These are phyloP conservation scores for Platysteira castanea DNA, from an alignment of 2,113 vertebrate species.

Conservation along the genomic window DNA sequence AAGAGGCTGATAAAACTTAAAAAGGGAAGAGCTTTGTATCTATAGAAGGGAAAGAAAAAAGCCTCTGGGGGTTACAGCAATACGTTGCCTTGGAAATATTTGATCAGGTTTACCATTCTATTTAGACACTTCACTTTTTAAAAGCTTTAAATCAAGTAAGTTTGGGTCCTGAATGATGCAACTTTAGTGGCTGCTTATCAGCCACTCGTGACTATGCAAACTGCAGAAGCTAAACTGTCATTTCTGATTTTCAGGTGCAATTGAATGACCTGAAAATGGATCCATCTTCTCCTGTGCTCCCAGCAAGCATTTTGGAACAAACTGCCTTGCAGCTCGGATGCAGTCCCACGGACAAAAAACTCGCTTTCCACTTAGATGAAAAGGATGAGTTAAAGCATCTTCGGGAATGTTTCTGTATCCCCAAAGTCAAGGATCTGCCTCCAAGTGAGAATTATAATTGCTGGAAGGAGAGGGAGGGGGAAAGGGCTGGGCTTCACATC, in stretches of 20 bases:
- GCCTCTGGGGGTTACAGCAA: not conserved
- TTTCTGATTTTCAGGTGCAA: slow-evolving; percentile 26
- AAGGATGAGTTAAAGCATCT: slow-evolving; percentile 80
- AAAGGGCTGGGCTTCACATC: not conserved
- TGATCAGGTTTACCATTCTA: not conserved
- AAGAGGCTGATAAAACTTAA: not conserved
- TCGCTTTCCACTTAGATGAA: slow-evolving; percentile 81
- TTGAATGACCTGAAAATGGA: slow-evolving; percentile 74
- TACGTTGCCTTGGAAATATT: slow-evolving; percentile 36
- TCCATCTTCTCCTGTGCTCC: not conserved
- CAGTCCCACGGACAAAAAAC: slow-evolving; percentile 66
- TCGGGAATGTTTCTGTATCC: slow-evolving; percentile 78
- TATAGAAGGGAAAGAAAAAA: not conserved
- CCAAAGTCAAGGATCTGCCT: slow-evolving; percentile 84
- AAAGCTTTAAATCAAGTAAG: not conserved
- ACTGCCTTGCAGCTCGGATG: slow-evolving; percentile 73
- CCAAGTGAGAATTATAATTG: slow-evolving; percentile 76
- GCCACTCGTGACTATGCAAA: not conserved
- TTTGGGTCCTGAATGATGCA: not conserved
- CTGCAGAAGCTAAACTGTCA: not conserved
- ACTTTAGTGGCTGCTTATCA: not conserved
- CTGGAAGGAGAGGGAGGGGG: not conserved
- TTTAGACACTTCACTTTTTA: slow-evolving; percentile 11
- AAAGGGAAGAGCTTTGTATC: not conserved
- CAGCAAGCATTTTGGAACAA: slow-evolving; percentile 64